phyloP scores from a whole-genome alignment of 2,113 vertebrate genomes.

The Pseudolaguvia tuberculata region DNA sequence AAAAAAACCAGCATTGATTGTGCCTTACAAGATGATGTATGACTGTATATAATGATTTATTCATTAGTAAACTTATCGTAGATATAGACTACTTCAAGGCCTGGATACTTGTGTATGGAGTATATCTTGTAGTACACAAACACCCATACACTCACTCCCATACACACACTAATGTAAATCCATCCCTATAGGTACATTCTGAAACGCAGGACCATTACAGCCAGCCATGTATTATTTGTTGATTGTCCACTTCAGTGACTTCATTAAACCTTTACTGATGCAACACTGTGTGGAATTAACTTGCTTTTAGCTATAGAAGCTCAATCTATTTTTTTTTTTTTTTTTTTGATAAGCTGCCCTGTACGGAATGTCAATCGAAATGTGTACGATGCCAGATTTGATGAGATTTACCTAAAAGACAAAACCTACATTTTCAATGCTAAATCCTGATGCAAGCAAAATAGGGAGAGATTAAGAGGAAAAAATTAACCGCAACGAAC shows the following conservation, averaged over 20 bases:
- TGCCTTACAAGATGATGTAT: conserved; percentile 43
- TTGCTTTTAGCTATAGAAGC: conserved; percentile 59
- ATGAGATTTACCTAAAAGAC: conserved; percentile 50
- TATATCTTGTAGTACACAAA: conserved; percentile 19
- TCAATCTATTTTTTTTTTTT: conserved; percentile 62
- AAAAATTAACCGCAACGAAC: conserved; percentile 44
- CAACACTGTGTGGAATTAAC: conserved; percentile 65
- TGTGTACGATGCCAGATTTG: conserved; percentile 63
- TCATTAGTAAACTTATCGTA: conserved; percentile 46
- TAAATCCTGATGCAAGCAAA: conserved; percentile 42
- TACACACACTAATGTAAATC: conserved; percentile 13
- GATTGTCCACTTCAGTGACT: conserved; percentile 51
- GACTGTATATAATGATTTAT: conserved; percentile 44
- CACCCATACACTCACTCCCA: background rate
- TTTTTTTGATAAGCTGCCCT: conserved; percentile 48
- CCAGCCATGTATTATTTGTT: conserved; percentile 52
- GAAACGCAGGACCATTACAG: conserved; percentile 45
- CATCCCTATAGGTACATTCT: conserved; percentile 15
- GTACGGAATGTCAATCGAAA: conserved; percentile 62
- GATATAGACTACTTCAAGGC: conserved; percentile 24
- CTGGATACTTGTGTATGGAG: conserved; percentile 5
- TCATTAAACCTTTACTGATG: conserved; percentile 63
- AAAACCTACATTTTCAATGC: conserved; percentile 33
- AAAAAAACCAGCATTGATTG: conserved; percentile 50
- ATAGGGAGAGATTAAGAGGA: conserved; percentile 40